phyloP scores from a whole-genome alignment of 37 sponge, comb jelly and placozoan species.

The Halisarca cf. caerulea region DNA sequence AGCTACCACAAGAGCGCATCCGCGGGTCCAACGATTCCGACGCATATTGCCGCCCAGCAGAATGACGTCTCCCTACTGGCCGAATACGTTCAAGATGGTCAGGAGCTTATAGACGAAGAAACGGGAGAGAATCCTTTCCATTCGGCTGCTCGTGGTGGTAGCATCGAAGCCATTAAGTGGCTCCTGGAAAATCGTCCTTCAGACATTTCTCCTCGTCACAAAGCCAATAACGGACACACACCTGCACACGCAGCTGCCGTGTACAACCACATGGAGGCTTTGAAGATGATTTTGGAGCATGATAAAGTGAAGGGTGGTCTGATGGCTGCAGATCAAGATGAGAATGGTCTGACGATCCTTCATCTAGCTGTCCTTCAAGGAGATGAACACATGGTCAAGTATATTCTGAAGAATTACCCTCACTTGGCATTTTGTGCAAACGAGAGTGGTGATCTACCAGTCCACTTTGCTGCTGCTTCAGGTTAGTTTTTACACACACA shows the following conservation, averaged over 20 bases:
- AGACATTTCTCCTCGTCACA: constrained; percentile 1
- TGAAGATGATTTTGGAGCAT: constrained; percentile 45
- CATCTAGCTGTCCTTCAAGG: constrained; percentile 74
- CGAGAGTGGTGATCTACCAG: constrained; percentile 55
- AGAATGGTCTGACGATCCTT: constrained; percentile 57
- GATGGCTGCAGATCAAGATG: constrained; percentile 46
- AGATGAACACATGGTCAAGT: constrained; percentile 60
- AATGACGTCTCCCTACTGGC: constrained; percentile 47
- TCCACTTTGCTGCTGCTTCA: constrained; percentile 88
- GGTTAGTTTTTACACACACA: constrained; percentile 42
- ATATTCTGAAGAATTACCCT: constrained; percentile 58
- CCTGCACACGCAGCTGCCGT: constrained; percentile 84
- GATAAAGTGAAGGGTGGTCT: constrained; percentile 18
- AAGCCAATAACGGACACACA: constrained; percentile 65
- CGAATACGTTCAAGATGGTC: constrained; percentile 39
- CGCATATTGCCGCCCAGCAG: constrained; percentile 59
- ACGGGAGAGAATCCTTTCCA: constrained; percentile 66
- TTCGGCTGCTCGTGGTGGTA: constrained; percentile 59
- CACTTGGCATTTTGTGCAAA: constrained; percentile 50
- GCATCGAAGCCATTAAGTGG: constrained; percentile 42
- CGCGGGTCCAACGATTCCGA: not conserved
- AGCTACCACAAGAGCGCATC: not conserved
- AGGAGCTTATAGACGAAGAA: constrained; percentile 20
- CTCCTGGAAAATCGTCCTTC: constrained; percentile 31
- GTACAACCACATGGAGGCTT: constrained; percentile 53